Conservation (phyloP, 2,888 invertebrate species). For the Psylliodes chrysocephalus region DNA sequence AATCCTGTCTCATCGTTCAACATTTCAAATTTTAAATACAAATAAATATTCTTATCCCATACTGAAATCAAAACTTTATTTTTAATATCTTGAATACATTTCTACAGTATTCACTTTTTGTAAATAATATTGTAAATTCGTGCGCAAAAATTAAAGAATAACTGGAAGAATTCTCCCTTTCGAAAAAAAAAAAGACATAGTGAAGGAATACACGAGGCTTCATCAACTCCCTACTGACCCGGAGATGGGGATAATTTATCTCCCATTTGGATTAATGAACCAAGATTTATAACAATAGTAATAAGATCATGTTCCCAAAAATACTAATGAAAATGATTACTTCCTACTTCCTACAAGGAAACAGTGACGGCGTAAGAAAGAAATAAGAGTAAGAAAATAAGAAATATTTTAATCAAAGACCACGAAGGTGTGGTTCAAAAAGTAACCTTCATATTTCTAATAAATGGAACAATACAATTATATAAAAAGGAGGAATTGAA, state of each 20-base stretch:
- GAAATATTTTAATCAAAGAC: no score
- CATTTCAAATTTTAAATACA: no score
- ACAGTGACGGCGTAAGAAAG: neutral
- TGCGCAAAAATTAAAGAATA: conserved; percentile 3
- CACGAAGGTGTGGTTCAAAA: no score
- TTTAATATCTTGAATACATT: no score
- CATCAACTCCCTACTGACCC: conserved; percentile 50
- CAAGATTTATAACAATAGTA: conserved; percentile 44
- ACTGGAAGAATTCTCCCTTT: neutral
- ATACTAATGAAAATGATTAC: conserved; percentile 40
- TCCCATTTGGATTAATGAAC: conserved; percentile 44
- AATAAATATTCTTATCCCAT: no score
- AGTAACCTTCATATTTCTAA: no score
- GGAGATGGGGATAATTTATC: conserved; percentile 44
- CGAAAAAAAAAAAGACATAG: neutral
- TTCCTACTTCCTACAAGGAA: conserved; percentile 20
- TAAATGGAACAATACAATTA: no score
- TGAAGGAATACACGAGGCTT: conserved; percentile 39
- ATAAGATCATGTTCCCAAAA: conserved; percentile 39
- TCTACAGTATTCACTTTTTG: no score
- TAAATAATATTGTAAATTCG: no score
- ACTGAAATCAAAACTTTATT: no score
- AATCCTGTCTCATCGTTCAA: no score
- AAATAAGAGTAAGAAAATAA: neutral
- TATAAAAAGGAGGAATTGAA: no score